Percentiles rank a stretch among this genome's conserved stretches.
phyloP scores from a whole-genome alignment of 2,797 vertebrate genomes.

The Taeniopygia guttata region DNA sequence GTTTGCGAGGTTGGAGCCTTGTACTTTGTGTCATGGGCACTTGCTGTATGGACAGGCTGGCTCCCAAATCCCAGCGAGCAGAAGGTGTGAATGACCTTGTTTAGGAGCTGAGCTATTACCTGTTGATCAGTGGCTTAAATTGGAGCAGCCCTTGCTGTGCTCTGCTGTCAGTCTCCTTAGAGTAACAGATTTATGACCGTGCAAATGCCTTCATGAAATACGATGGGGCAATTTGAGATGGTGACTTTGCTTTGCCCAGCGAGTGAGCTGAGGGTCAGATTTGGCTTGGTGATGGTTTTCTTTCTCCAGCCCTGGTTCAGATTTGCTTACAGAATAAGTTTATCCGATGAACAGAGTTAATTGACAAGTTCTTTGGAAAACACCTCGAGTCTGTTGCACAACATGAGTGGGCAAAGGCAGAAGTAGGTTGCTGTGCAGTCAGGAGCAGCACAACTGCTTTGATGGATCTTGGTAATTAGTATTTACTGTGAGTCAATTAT shows the following conservation, averaged over 20 bases:
- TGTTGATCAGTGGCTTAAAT: not conserved
- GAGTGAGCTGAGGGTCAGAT: not conserved
- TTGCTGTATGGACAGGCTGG: not conserved
- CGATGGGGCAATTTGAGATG: not conserved
- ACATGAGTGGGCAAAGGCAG: constrained; percentile 20
- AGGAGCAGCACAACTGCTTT: constrained; percentile 62
- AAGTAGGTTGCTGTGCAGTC: constrained; percentile 59
- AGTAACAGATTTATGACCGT: not conserved
- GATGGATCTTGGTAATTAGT: constrained; percentile 72
- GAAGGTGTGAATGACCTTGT: not conserved
- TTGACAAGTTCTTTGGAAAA: not conserved
- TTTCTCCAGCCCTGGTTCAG: not conserved
- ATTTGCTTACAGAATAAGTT: not conserved
- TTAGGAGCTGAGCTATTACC: not conserved
- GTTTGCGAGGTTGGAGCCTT: not conserved
- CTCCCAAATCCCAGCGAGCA: accelerated
- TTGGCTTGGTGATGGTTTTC: not conserved
- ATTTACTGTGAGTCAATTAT: constrained; percentile 68
- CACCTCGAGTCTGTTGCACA: constrained; percentile 1
- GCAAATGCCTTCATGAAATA: not conserved
- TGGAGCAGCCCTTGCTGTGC: not conserved
- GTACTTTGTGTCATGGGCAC: not conserved
- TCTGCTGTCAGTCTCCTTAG: not conserved
- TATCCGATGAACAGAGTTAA: not conserved
- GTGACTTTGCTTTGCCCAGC: not conserved